Evolutionary conservation across 2,113 vertebrate genomes (phyloP).

Genomic region (Bettongia penicillata): DNA sequence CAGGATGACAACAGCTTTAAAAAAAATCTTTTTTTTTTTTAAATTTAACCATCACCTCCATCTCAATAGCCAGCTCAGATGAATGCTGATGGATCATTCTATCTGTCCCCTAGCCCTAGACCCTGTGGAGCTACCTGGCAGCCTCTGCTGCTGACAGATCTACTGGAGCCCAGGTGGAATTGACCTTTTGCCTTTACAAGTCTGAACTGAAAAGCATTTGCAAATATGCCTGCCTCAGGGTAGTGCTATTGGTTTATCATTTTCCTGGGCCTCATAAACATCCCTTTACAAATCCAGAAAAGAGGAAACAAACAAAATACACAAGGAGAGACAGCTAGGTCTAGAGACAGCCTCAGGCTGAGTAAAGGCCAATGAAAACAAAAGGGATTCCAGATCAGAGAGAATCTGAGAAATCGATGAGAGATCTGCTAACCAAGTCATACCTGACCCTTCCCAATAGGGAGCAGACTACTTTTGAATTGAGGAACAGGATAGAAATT

Average conservation of each 20-base stretch:
- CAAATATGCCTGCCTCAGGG: not conserved
- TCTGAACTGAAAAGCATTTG: not conserved
- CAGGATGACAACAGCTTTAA: not conserved
- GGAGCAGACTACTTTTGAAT: not conserved
- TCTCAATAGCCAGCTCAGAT: not conserved
- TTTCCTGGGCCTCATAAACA: constrained; percentile 25
- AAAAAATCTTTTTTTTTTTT: not conserved
- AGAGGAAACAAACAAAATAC: constrained; percentile 15
- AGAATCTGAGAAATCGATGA: not conserved
- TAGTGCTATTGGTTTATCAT: not conserved
- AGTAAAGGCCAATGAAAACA: constrained; percentile 49
- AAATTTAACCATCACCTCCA: not conserved
- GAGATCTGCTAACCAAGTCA: not conserved
- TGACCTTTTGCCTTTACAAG: not conserved
- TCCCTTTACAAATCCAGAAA: constrained; percentile 36
- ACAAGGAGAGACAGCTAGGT: not conserved
- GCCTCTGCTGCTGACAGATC: not conserved
- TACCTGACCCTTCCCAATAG: not conserved
- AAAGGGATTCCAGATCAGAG: not conserved
- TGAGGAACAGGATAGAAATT: not conserved
- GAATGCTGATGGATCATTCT: not conserved
- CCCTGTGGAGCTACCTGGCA: not conserved
- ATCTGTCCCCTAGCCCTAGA: not conserved
- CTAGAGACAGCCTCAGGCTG: constrained; percentile 11
- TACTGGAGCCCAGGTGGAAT: not conserved